A percentile compares a stretch with the other conserved stretches of the same genome.
Evolutionary conservation across 2,888 invertebrate species (phyloP).

Genomic region (Anodontia alba): DNA sequence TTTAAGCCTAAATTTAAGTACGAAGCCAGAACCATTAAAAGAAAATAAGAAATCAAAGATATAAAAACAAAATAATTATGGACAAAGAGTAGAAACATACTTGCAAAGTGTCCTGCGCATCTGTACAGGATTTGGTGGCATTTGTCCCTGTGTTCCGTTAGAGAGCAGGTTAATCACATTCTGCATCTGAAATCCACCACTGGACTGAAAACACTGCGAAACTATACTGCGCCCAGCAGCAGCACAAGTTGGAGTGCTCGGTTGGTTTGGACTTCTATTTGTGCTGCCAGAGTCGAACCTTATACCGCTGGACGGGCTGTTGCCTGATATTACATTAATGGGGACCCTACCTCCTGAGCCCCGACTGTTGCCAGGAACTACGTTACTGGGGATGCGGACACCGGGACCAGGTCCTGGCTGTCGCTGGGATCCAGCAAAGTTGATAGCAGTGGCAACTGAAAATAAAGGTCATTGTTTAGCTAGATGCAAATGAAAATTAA

Average conservation of each 20-base stretch:
- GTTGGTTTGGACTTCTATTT: background rate
- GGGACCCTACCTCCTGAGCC: background rate
- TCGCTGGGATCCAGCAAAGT: background rate
- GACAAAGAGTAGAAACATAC: constrained; percentile 22
- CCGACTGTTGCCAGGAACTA: background rate
- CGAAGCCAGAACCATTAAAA: no score
- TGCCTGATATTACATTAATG: background rate
- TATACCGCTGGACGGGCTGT: background rate
- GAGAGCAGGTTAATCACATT: constrained; percentile 45
- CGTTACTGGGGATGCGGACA: background rate
- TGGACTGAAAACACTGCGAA: constrained; percentile 48
- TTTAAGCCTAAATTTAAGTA: no score
- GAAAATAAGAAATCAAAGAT: no score
- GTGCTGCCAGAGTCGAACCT: background rate
- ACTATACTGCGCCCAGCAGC: constrained; percentile 38
- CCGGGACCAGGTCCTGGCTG: background rate
- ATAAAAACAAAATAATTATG: no score
- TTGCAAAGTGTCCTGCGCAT: constrained; percentile 38
- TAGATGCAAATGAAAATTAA: no score
- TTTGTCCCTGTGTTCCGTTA: constrained; percentile 44
- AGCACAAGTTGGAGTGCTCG: constrained; percentile 30
- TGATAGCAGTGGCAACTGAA: background rate
- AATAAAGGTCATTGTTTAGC: background rate
- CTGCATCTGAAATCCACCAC: constrained; percentile 57
- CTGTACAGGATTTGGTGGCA: constrained; percentile 48